Base-by-base conservation (phyloP, 1,140 invertebrate species). In the Lordiphosa stackelbergi region DNA sequence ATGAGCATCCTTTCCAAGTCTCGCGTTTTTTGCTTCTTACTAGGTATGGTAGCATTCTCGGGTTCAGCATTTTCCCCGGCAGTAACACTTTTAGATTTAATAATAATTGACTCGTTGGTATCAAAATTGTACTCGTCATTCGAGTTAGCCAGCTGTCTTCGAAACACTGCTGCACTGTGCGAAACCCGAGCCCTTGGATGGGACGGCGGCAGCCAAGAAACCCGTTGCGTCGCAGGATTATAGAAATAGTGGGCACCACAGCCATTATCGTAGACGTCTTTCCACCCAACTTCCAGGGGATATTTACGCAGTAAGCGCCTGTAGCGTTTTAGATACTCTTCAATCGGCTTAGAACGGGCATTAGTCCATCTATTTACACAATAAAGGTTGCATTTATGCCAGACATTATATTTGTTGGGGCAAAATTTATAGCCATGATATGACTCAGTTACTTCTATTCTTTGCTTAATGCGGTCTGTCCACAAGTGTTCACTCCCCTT, bases 351-450 rank as follows among this genome's bases (percentile, higher is more conserved):
- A 28, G 89, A 66, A 55, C 92, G 92, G 16, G 95, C 94, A 59
- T 91, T 91, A 64, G 94, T 95, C 95, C 96, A 99, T 43, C 92
- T 91, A 83, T 95, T 94, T 53, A 94, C 93, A 89, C 98, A 99
- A 88, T 92, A 98, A 19, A 92, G 91, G 2, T 91, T 92, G 88
- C 98, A 99, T 62, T 96, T 93, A 87, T 99, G 98, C 88, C 94
- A 97, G 56, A 96, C 94, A 86, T 99, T 99, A 72, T 92, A 95
- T 88, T 97, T 98, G 85, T 99, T 99, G 2, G 98, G 98, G 88
- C 98, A 99, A 4, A 94, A 94, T 70, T 91, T 91, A 68, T 93
- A 93, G 28, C 92, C 92, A 28, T 90, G 90, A 70, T 90, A 90
- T 22, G 90, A 91, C 13, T 91, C 90, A 10, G 85, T 73, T 45